Percentiles rank a stretch among this genome's conserved stretches.
These are phyloP conservation scores for Eledone cirrhosa DNA, from an alignment of 2,888 invertebrate genomes.

Conservation along the genomic window DNA sequence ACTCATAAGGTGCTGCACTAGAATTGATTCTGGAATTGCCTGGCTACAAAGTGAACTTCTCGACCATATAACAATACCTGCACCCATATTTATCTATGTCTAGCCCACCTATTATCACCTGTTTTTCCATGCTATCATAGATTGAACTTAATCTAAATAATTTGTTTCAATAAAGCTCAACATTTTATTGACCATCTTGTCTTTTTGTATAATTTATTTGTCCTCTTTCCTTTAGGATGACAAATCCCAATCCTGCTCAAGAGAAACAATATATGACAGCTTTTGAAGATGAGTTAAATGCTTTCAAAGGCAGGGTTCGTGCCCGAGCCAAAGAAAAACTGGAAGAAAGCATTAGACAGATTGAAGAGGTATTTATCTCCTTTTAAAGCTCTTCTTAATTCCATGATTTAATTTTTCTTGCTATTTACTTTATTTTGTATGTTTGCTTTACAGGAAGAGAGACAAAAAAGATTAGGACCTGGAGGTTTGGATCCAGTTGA, in stretches of 20 bases:
- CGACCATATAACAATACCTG: too few species aligned
- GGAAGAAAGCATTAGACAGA: constrained; percentile 84
- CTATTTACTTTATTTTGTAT: background rate
- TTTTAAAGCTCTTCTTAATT: too few species aligned
- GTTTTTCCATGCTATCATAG: too few species aligned
- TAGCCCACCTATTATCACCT: too few species aligned
- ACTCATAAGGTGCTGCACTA: too few species aligned
- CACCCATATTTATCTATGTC: too few species aligned
- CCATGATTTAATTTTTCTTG: background rate
- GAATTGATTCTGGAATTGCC: too few species aligned
- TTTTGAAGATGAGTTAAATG: constrained; percentile 89
- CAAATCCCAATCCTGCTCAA: constrained; percentile 69
- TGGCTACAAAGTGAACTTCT: too few species aligned
- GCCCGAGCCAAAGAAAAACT: constrained; percentile 87
- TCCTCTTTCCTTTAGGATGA: background rate
- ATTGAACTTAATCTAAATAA: too few species aligned
- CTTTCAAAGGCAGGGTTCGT: constrained; percentile 87
- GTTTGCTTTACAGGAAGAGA: constrained; percentile 75
- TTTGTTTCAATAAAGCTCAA: too few species aligned
- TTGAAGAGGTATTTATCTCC: constrained; percentile 72
- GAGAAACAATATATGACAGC: constrained; percentile 84
- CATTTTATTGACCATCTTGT: too few species aligned
- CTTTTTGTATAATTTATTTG: background rate
- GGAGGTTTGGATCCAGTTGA: constrained; percentile 98
- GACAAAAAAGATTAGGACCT: constrained; percentile 86